Conservation (phyloP, 1,140 invertebrate genomes). For the Dendroctonus valens region DNA sequence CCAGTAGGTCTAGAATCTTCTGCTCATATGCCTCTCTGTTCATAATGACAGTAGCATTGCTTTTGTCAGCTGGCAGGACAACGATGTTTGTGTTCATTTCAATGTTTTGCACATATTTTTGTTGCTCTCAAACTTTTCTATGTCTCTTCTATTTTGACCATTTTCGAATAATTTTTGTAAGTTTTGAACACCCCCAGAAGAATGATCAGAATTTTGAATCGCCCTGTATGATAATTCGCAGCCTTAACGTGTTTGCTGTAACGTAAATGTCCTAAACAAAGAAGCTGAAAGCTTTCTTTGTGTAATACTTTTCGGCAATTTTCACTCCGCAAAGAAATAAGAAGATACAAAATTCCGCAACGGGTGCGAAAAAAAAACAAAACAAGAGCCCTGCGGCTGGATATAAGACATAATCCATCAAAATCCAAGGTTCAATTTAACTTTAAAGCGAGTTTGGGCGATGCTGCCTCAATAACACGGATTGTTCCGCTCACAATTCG, state of each 20-base stretch:
- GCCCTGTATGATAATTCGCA: too few relatives aligned
- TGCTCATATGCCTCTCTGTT: too few relatives aligned
- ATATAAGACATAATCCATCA: conserved; percentile 25
- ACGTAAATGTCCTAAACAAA: not conserved
- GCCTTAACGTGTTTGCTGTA: not conserved
- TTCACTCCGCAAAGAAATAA: conserved; percentile 2
- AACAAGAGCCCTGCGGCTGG: conserved; percentile 11
- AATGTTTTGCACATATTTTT: too few relatives aligned
- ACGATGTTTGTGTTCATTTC: too few relatives aligned
- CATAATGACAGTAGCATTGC: too few relatives aligned
- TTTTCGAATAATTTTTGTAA: too few relatives aligned
- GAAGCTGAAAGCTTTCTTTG: not conserved
- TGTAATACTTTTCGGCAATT: not conserved
- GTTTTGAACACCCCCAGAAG: too few relatives aligned
- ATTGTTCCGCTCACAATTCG: conserved; percentile 27
- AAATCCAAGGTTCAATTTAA: conserved; percentile 15
- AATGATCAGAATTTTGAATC: too few relatives aligned
- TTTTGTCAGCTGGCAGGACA: too few relatives aligned
- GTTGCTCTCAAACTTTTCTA: too few relatives aligned
- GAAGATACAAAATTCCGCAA: conserved; percentile 11
- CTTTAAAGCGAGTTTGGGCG: conserved; percentile 20
- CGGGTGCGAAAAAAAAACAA: conserved; percentile 8
- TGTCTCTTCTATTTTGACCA: too few relatives aligned
- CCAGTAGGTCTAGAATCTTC: too few relatives aligned
- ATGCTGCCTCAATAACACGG: conserved; percentile 23